A percentile compares a stretch with the other conserved stretches of the same genome.
Conservation (phyloP, 2,888 invertebrate genomes). For the Hipparchia sbordonii region DNA sequence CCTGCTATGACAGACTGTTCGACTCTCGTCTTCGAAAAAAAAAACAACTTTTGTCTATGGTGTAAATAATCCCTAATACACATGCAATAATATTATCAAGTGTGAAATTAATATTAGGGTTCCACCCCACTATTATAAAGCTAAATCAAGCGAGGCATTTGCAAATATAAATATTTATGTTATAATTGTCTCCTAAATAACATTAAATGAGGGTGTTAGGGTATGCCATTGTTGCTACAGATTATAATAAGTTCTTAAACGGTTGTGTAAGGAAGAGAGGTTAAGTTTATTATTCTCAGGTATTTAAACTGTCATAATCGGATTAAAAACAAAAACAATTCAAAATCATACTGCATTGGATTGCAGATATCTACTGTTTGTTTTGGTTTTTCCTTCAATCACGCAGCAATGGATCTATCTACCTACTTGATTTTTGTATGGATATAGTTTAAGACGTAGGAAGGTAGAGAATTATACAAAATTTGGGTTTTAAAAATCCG, state of each 20-base stretch:
- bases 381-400: neutral
- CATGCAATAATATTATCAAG: neutral
- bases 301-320: too few species aligned
- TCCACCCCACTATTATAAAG: neutral
- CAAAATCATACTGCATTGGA: too few species aligned
- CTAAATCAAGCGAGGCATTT: slow-evolving; percentile 2
- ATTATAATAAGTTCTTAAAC: neutral
- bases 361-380: neutral
- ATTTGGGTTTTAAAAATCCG: too few species aligned
- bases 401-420: neutral
- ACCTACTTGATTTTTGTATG: neutral
- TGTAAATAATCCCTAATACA: slow-evolving; percentile 6
- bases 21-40: too few species aligned
- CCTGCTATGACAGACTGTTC: too few species aligned
- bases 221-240: neutral
- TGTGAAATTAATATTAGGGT: slow-evolving; percentile 8
- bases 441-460: too few species aligned
- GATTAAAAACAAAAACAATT: too few species aligned
- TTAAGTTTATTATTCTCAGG: too few species aligned
- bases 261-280: neutral
- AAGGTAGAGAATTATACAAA: too few species aligned
- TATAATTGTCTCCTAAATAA: slow-evolving; percentile 8
- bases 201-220: neutral
- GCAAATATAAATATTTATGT: slow-evolving; percentile 16
- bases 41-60: neutral